Evolutionary conservation across 2,797 vertebrate species (phyloP), one percentile per base, ranked within the genome.

Genomic region (Anisognathus igniventris): DNA sequence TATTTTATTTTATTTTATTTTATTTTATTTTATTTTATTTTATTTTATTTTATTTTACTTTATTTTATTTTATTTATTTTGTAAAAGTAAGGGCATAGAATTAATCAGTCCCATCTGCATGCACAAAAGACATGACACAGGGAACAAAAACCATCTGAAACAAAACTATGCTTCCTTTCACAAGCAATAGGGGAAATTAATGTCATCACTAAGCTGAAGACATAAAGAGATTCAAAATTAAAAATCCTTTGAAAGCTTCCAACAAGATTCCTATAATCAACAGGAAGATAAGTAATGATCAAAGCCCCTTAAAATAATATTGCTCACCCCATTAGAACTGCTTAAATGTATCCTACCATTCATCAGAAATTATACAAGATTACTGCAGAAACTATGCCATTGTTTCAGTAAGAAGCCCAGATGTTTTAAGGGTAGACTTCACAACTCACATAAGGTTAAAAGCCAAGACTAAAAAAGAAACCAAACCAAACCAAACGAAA

Each of bases 241-340:
- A 98, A 97, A 98, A 97, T 97, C 97, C 95, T 98, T 98, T 98
- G 98, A 98, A 97, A 31, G 96, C 96, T 97, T 98, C 97, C 97
- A 98, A 97, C 98, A 96, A 97, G 97, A 98, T 98, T 98, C 98
- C 97, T 98, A 97, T 98, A 98, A 98, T 98, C 98, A 98, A 93
- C 97, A 97, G 95, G 96, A 97, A 98, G 98, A 99, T 98, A 98
- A 98, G 98, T 98, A 97, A 98, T 98, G 98, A 99, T 98, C 98
- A 98, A 98, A 98, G 98, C 97, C 97, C 94, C 91, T 97, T 98
- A 98, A 98, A 97, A 98, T 97, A 95, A 95, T 97, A 97, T 97
- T 98, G 97, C 98, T 98, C 98, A 78, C 94, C 97, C 97, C 93
- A 97, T 98, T 98, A 97, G 97, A 98, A 97, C 96, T 97, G 97